These are phyloP conservation scores for Capreolus pygargus DNA, from an alignment of 2,113 vertebrate genomes.

Conservation along the genomic window DNA sequence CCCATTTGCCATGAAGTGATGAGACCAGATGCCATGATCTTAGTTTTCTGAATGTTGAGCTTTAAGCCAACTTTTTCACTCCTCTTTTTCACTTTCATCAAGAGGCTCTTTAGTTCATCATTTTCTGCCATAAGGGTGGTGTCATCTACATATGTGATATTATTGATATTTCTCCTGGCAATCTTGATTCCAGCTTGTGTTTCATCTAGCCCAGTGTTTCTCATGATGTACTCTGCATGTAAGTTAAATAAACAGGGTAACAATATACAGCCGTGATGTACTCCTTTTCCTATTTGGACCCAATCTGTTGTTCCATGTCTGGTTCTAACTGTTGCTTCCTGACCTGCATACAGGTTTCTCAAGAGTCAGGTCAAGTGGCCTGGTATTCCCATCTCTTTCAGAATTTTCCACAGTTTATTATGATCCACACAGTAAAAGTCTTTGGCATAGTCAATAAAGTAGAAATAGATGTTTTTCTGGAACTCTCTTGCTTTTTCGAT, in stretches of 20 bases:
- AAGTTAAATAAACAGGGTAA: background rate
- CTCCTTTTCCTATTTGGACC: background rate
- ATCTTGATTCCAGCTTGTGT: background rate
- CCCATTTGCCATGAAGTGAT: too few relatives aligned
- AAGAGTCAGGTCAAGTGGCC: background rate
- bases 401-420: background rate
- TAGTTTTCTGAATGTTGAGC: too few relatives aligned
- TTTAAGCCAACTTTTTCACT: too few relatives aligned
- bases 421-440: background rate
- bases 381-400: background rate
- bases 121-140: too few relatives aligned
- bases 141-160: background rate
- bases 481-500: background rate
- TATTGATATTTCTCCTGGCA: background rate
- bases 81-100: too few relatives aligned
- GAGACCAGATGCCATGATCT: too few relatives aligned
- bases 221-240: background rate
- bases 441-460: background rate
- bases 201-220: background rate
- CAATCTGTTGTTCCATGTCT: background rate
- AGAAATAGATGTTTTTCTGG: background rate
- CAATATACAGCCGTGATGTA: accelerated
- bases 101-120: too few relatives aligned
- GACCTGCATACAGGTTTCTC: background rate
- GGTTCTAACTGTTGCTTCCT: background rate